Percentiles rank a stretch among this genome's conserved stretches.
These are phyloP conservation scores for Hapalemur alaotrensis DNA, from an alignment of 2,797 vertebrate genomes.

Conservation along the genomic window DNA sequence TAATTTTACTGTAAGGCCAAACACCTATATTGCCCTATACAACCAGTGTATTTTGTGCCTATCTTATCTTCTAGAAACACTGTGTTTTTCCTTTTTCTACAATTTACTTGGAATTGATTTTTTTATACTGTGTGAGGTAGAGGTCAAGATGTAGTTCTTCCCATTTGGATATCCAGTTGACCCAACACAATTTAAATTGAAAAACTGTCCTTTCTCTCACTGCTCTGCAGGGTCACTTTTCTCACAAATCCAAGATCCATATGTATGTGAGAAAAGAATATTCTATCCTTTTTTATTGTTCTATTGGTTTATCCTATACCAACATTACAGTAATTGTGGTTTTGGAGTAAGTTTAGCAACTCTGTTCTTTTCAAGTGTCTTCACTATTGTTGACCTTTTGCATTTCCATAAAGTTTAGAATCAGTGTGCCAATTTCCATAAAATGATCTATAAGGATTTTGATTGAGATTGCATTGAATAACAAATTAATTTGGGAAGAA, in stretches of 20 bases:
- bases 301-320: background rate
- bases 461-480: background rate
- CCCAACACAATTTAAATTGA: background rate
- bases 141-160: background rate
- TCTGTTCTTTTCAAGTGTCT: background rate
- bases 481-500: background rate
- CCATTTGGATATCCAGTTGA: background rate
- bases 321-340: background rate
- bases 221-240: too few relatives aligned
- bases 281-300: background rate
- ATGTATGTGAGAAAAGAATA: background rate
- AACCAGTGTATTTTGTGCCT: background rate
- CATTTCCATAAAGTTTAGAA: background rate
- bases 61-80: background rate
- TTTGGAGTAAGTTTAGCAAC: background rate
- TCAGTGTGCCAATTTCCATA: background rate
- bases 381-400: background rate
- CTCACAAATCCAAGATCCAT: background rate
- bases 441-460: background rate
- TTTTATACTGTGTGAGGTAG: background rate
- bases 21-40: background rate
- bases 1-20: background rate
- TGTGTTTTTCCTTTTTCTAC: background rate
- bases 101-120: background rate
- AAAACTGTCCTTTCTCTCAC: background rate